A percentile compares a stretch with the other conserved stretches of the same genome.
These are phyloP conservation scores for Eucera pruinosa DNA, from an alignment of 2,888 invertebrate genomes.

Conservation along the genomic window DNA sequence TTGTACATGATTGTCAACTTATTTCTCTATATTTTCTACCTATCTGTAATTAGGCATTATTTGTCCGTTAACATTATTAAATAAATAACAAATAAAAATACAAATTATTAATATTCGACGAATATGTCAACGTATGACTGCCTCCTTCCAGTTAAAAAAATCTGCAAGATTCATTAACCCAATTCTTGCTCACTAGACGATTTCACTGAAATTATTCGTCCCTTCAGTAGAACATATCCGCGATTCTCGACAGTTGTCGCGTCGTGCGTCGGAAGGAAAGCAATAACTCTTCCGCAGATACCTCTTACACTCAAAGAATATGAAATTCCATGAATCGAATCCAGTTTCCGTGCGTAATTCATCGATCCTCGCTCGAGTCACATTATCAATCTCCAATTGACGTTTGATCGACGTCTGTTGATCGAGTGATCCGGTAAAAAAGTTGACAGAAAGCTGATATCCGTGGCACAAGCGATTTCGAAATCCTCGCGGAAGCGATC, in stretches of 20 bases:
- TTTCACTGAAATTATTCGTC: conserved; percentile 12
- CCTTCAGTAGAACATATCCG: not conserved
- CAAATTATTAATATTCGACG: too few relatives aligned
- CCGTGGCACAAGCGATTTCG: conserved; percentile 36
- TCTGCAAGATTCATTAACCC: too few relatives aligned
- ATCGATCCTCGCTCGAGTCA: not conserved
- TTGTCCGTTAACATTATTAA: too few relatives aligned
- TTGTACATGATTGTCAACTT: too few relatives aligned
- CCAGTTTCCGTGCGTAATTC: conserved; percentile 24
- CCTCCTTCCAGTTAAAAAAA: too few relatives aligned
- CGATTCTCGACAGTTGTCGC: not conserved
- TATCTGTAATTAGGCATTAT: too few relatives aligned
- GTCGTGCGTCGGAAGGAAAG: too few relatives aligned
- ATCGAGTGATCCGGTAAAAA: conserved; percentile 2
- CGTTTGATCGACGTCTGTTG: conserved; percentile 5
- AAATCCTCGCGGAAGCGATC: conserved; percentile 46
- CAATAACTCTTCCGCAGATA: too few relatives aligned
- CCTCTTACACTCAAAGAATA: too few relatives aligned
- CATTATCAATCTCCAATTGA: not conserved
- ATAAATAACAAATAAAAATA: too few relatives aligned
- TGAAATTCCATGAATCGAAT: conserved; percentile 18
- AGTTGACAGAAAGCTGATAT: not conserved
- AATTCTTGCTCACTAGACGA: conserved; percentile 3
- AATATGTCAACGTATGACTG: too few relatives aligned
- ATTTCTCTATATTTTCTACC: too few relatives aligned